Percentiles rank a stretch among this genome's conserved stretches.
phyloP scores from a whole-genome alignment of 1,140 invertebrate genomes.

The Euura saliciscinereae region DNA sequence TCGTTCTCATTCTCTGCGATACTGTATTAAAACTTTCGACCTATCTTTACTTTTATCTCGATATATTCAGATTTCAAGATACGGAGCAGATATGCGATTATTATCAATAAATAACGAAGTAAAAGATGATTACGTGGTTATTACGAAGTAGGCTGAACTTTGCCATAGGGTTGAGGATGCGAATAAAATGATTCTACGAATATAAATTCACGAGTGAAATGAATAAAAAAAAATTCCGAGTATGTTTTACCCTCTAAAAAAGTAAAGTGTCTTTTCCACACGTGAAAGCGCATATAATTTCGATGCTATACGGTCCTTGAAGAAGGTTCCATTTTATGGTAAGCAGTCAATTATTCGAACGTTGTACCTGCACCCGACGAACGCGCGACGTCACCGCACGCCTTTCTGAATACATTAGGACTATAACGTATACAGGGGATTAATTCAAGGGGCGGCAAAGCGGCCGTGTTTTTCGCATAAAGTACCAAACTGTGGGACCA shows the following conservation, averaged over 20 bases:
- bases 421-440: constrained; percentile 50
- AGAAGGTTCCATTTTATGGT: constrained; percentile 30
- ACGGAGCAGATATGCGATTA: too few species aligned
- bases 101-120: too few species aligned
- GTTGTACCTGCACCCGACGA: constrained; percentile 23
- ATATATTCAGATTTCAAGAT: too few species aligned
- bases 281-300: constrained; percentile 9
- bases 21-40: too few species aligned
- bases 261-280: not conserved
- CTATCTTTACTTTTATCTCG: too few species aligned
- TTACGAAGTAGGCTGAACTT: too few species aligned
- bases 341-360: constrained; percentile 33
- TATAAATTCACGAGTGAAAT: not conserved
- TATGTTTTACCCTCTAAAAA: not conserved
- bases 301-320: constrained; percentile 23
- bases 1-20: too few species aligned
- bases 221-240: not conserved
- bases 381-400: constrained; percentile 14
- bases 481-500: constrained; percentile 25
- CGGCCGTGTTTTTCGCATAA: constrained; percentile 34
- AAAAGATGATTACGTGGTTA: too few species aligned
- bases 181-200: not conserved
- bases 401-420: constrained; percentile 51
- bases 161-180: too few species aligned
- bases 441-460: constrained; percentile 57